These are phyloP conservation scores for Gallinago jamesoni DNA, from an alignment of 2,113 vertebrate genomes.

Conservation along the genomic window DNA sequence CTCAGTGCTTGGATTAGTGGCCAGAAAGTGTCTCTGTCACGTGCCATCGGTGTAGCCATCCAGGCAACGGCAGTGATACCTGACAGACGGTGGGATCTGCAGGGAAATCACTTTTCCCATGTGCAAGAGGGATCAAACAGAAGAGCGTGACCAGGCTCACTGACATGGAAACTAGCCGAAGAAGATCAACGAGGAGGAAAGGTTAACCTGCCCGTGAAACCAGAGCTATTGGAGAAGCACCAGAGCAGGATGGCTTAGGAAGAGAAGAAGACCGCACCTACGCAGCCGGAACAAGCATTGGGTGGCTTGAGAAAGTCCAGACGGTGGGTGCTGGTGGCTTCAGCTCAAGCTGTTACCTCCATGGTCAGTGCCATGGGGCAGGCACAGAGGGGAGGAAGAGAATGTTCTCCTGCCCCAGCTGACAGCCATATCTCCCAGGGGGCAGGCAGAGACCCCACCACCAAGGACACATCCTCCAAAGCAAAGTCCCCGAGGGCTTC, in stretches of 20 bases:
- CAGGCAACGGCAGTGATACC: neutral
- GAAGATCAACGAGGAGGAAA: neutral
- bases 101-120: neutral
- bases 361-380: neutral
- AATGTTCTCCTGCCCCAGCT: rapidly evolving
- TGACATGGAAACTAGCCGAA: neutral
- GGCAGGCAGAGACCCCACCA: neutral
- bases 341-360: neutral
- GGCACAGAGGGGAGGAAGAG: neutral
- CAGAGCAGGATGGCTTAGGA: neutral
- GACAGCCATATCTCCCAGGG: neutral
- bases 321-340: neutral
- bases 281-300: neutral
- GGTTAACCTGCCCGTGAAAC: neutral
- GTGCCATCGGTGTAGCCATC: neutral
- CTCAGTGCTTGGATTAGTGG: neutral
- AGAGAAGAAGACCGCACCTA: neutral
- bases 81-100: neutral
- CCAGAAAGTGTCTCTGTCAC: neutral
- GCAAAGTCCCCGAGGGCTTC: neutral
- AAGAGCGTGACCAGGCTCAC: neutral
- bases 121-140: neutral
- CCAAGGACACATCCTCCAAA: rapidly evolving
- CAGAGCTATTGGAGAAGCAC: neutral
- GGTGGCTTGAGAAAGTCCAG: neutral